Conservation (phyloP, 2,113 vertebrate species). For the Parotia lawesii region DNA sequence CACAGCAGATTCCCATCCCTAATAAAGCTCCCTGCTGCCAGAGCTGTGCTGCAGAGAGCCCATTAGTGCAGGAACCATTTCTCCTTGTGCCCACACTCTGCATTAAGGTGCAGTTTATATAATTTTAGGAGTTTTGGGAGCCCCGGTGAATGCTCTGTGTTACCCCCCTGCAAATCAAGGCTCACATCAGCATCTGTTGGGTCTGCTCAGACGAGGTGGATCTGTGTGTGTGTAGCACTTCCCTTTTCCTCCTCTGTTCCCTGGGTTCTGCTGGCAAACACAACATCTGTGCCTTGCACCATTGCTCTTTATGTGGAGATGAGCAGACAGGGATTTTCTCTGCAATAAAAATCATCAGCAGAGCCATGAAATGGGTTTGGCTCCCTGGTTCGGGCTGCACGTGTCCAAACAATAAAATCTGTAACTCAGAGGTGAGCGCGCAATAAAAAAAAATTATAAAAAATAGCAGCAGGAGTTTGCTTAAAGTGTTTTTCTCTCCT, state of each 20-base stretch:
- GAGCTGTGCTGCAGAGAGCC: not conserved
- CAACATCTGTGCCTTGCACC: not conserved
- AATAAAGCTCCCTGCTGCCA: slow-evolving; percentile 7
- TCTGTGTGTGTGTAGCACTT: not conserved
- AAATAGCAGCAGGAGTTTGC: not conserved
- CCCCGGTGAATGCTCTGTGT: not conserved
- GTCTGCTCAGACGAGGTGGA: not conserved
- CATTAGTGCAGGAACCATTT: not conserved
- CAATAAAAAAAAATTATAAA: not conserved
- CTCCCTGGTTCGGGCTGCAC: not conserved
- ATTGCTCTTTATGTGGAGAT: not conserved
- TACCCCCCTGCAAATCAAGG: not conserved
- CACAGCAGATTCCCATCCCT: not conserved
- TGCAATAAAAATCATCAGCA: not conserved
- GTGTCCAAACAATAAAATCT: not conserved
- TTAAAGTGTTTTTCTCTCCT: not conserved
- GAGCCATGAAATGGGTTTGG: not conserved
- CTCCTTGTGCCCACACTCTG: not conserved
- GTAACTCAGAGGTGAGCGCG: not conserved
- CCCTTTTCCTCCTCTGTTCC: not conserved
- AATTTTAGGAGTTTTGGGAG: not conserved
- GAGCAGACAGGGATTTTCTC: not conserved
- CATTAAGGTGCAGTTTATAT: not conserved
- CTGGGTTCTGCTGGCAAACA: not conserved
- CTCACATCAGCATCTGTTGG: not conserved